Conservation (phyloP, 2,797 vertebrate genomes). For the Lycodopsis pacificus region DNA sequence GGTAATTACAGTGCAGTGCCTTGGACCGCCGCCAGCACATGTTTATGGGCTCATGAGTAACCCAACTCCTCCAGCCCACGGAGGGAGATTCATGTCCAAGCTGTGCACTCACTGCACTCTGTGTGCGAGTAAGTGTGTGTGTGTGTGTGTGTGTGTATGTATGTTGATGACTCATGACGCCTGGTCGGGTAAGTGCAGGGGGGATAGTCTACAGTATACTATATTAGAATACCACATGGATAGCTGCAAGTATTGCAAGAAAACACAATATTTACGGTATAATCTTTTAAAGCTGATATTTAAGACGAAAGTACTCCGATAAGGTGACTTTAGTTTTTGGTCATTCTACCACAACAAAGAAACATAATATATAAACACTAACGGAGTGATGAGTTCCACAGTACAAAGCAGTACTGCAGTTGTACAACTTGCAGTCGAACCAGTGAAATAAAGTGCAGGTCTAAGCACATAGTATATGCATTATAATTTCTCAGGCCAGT, state of each 20-base stretch:
- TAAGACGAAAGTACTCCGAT: not conserved
- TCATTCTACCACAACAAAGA: not conserved
- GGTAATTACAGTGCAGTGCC: slow-evolving; percentile 78
- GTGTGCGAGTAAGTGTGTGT: slow-evolving; percentile 41
- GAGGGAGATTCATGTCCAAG: slow-evolving; percentile 76
- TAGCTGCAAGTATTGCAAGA: slow-evolving; percentile 13
- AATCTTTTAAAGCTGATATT: not conserved
- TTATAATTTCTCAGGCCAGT: not conserved
- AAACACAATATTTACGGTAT: not conserved
- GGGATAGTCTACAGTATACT: slow-evolving; percentile 43
- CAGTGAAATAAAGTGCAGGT: not conserved
- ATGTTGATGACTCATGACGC: slow-evolving; percentile 70
- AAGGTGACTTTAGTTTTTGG: not conserved
- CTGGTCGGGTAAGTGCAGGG: slow-evolving; percentile 45
- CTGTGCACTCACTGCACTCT: slow-evolving; percentile 73
- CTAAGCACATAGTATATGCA: not conserved
- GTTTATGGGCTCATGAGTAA: slow-evolving; percentile 80
- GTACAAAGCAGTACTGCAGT: not conserved
- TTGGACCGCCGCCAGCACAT: slow-evolving; percentile 77
- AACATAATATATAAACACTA: slow-evolving; percentile 16
- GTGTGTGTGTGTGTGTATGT: slow-evolving; percentile 46
- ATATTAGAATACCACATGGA: slow-evolving; percentile 30
- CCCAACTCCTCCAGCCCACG: slow-evolving; percentile 72
- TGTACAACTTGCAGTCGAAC: slow-evolving; percentile 12
- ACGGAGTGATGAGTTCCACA: not conserved